Percentiles rank a stretch among this genome's conserved stretches.
These are phyloP conservation scores for Somateria mollissima DNA, from an alignment of 2,797 vertebrate genomes.

Conservation along the genomic window DNA sequence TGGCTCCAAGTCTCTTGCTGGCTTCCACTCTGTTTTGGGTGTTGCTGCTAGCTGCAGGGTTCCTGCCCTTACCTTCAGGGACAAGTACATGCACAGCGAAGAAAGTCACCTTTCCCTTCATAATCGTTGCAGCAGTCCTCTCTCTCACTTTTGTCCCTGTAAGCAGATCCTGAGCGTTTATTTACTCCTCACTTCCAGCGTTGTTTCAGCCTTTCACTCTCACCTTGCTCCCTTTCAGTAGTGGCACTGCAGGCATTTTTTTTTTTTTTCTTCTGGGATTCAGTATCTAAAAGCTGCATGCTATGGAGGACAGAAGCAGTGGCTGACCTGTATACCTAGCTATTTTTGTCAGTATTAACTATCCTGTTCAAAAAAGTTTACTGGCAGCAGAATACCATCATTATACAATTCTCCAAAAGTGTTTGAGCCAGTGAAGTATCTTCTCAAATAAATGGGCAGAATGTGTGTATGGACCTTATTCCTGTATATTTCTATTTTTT, in stretches of 20 bases:
- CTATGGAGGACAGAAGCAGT: background rate
- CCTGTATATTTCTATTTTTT: background rate
- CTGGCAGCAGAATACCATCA: background rate
- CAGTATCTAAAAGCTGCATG: background rate
- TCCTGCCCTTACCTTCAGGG: background rate
- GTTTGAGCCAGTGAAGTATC: background rate
- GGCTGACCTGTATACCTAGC: background rate
- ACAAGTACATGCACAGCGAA: fast-evolving
- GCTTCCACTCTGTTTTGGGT: background rate
- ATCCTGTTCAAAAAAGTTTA: background rate
- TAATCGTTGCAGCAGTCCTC: background rate
- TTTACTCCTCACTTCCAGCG: background rate
- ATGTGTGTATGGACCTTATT: background rate
- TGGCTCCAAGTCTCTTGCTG: background rate
- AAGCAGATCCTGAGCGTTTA: background rate
- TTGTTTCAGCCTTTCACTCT: background rate
- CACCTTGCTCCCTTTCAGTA: background rate
- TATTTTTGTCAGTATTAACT: background rate
- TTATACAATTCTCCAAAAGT: background rate
- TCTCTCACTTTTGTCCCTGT: background rate
- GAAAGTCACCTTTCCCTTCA: background rate
- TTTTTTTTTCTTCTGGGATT: background rate
- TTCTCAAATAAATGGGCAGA: background rate
- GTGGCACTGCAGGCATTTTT: background rate
- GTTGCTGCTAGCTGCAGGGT: background rate